Conservation (phyloP, 2,888 invertebrate species). For the Diloba caeruleocephala region DNA sequence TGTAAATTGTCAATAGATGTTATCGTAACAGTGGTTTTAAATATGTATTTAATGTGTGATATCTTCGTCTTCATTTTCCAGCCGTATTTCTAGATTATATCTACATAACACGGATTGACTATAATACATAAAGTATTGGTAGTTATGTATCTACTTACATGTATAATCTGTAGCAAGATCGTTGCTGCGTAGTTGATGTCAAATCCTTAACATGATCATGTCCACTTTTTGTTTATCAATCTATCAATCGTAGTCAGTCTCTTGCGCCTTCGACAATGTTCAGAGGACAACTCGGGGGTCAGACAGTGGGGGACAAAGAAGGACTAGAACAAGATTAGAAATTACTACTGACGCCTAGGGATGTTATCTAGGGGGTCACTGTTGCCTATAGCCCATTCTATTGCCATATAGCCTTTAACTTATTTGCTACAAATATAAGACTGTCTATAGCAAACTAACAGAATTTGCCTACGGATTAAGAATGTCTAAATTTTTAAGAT, state of each 20-base stretch:
- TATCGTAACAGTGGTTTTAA: too few species aligned
- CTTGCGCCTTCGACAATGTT: conserved; percentile 62
- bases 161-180: conserved; percentile 40
- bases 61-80: too few species aligned
- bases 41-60: too few species aligned
- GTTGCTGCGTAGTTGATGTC: conserved; percentile 41
- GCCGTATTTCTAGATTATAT: too few species aligned
- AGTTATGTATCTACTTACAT: conserved; percentile 48
- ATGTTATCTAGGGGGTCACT: conserved; percentile 13
- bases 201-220: conserved; percentile 53
- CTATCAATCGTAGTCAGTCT: conserved; percentile 37
- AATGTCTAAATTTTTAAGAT: too few species aligned
- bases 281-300: conserved; percentile 60
- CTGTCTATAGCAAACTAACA: background rate
- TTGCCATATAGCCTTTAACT: too few species aligned
- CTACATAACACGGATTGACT: too few species aligned
- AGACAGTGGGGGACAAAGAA: conserved; percentile 57
- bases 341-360: conserved; percentile 51
- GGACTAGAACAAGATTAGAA: conserved; percentile 66
- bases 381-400: background rate
- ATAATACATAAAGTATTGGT: conserved; percentile 12
- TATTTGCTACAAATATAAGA: too few species aligned
- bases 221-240: conserved; percentile 45
- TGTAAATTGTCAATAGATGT: too few species aligned
- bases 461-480: too few species aligned